Base-by-base conservation (phyloP, 2,113 vertebrate genomes). In the Anolis carolinensis region DNA sequence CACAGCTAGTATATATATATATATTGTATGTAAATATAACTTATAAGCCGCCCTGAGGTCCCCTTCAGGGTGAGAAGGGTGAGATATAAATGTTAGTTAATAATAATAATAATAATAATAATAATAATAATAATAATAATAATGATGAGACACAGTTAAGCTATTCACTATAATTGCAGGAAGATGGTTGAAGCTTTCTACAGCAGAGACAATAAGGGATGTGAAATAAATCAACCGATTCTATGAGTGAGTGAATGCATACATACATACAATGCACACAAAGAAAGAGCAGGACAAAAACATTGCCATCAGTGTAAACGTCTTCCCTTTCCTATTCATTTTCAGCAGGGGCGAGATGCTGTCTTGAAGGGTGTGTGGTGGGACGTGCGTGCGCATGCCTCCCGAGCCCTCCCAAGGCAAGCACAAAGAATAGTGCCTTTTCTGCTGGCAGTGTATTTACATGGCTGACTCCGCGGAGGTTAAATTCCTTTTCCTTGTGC, bases 381-480 rank as follows among this genome's bases (percentile, higher is more conserved):
- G 30, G 18, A n/a, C 20, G 32, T 36, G 77, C 18, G 82, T 3
- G 30, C 13, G 68, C 39, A 32, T 72, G 52, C 86, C 71, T 44
- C 72, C 75, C 50, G 48, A 89, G 67, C 86, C 63, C 39, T 81
- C 83, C 39, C 23, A 1, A 52, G 10, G 59, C 10, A 7, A 48
- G 44, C 36, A 48, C 39, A n/a, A 87, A 83, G 79, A 90, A 90
- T 71, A 86, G 84, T 71, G 67, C 76, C 73, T 0, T 23, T 76
- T 79, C 79, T 79, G 25, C 88, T 48, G 91, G 88, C 44, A 82
- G 52, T 52, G 10, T 0, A 0, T 2, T 81, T 89, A 85, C 65
- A 78, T n/a, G 87, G 76, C 89, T 84, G 86, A 81, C 52, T 68
- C 36, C 32, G n/a, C 62, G 39, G 48, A 86, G 89, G 39, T 85